These are phyloP conservation scores for Agrotis segetum DNA, from an alignment of 2,888 invertebrate species.

Conservation along the genomic window DNA sequence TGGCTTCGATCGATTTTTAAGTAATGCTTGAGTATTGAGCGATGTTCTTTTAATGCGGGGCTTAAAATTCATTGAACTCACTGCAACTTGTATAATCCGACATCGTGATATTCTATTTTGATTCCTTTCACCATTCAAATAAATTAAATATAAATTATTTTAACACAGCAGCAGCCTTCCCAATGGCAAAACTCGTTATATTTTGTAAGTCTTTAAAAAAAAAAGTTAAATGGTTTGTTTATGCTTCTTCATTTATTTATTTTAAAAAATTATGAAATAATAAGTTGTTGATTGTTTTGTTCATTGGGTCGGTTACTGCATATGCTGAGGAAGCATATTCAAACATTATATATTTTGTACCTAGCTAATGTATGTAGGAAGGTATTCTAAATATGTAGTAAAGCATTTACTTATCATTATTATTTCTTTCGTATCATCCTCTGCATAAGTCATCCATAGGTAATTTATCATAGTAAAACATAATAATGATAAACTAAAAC, in stretches of 20 bases:
- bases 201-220: conserved; percentile 54
- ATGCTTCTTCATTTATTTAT: conserved; percentile 60
- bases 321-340: conserved; percentile 67
- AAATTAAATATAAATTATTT: conserved; percentile 13
- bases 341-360: conserved; percentile 27
- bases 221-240: conserved; percentile 48
- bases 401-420: no score
- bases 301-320: conserved; percentile 74
- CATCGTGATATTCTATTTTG: no score
- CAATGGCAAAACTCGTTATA: conserved; percentile 66
- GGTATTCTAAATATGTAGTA: not conserved
- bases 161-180: conserved; percentile 79
- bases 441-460: no score
- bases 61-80: no score
- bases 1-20: no score
- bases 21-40: no score
- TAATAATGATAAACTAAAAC: no score
- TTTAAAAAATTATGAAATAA: not conserved
- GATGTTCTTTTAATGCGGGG: no score
- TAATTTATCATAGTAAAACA: not conserved
- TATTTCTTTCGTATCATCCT: no score
- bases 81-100: no score
- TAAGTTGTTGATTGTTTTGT: conserved; percentile 8
- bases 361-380: not conserved
- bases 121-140: no score